Base-by-base conservation (phyloP, 2,113 vertebrate species). In the Zingel zingel region DNA sequence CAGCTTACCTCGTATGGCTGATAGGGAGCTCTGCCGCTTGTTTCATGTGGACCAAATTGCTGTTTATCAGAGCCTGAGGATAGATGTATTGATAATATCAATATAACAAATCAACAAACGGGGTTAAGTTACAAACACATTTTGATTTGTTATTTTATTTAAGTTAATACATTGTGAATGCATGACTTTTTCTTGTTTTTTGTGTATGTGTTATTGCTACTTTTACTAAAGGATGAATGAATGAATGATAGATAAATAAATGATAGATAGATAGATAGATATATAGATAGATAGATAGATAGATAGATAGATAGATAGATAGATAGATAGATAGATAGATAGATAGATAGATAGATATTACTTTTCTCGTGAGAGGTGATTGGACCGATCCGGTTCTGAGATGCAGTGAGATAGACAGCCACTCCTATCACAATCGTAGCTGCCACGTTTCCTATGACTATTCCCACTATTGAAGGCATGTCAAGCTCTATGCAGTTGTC, bases 401-500 rank as follows among this genome's bases (percentile, higher is more conserved):
- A 78, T 0, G 86, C 86, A 0, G 95, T 0, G 45, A 79, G 83
- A 69, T 95, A 95, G 6, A 96, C 88, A 0, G 89, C 93, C 33
- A 89, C 81, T 33, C 86, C 94, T 0, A 96, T 51, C 18, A 68
- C 36, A 5, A 48, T 0, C 0, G 93, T 95, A 0, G 89, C 88
- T 51, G 94, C 1, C 13, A 95, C 0, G 4, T 95, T 36, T 64
- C 94, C 94, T 0, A 83, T 0, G 0, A 67, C 4, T 0, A 96
- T 10, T 21, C 85, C 75, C 0, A 0, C 0, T 0, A 89, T 0
- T 0, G 91, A 18, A 0, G 0, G 0, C 0, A 0, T 0, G 0
- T 95, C 88, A 2, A 95, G 0, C 13, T 94, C 74, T 0, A 96
- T 27, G 36, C 95, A 95, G 84, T 92, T 93, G 0, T 94, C 92